These are phyloP conservation scores for Heliconius nattereri DNA, from an alignment of 1,140 invertebrate genomes.

Conservation along the genomic window DNA sequence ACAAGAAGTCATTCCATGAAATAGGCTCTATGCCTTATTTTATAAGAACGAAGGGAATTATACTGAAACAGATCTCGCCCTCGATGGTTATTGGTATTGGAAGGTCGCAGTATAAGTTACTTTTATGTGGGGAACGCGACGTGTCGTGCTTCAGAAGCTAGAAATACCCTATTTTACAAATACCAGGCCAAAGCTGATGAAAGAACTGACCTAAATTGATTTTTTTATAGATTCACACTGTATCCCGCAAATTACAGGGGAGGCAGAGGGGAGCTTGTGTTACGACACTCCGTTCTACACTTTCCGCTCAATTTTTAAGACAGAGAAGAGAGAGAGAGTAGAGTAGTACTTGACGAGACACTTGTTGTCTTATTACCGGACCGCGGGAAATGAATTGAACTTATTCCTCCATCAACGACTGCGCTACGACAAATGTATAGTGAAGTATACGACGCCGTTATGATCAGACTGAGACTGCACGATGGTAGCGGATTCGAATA, in stretches of 20 bases:
- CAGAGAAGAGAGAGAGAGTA: no score
- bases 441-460: no score
- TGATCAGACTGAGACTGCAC: no score
- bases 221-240: not conserved
- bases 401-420: no score
- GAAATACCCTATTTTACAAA: not conserved
- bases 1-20: not conserved
- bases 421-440: no score
- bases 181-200: not conserved
- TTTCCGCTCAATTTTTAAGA: no score
- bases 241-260: not conserved
- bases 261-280: not conserved
- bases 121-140: not conserved
- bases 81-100: conserved; percentile 3
- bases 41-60: not conserved
- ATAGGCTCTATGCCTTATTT: not conserved
- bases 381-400: no score
- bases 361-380: no score
- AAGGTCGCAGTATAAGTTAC: conserved; percentile 10
- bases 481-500: no score
- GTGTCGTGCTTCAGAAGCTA: not conserved
- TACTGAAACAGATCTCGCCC: not conserved
- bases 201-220: not conserved
- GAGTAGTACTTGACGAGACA: no score
- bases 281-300: not conserved